phyloP scores from a whole-genome alignment of 1,140 invertebrate species.

The Ylistrum balloti region DNA sequence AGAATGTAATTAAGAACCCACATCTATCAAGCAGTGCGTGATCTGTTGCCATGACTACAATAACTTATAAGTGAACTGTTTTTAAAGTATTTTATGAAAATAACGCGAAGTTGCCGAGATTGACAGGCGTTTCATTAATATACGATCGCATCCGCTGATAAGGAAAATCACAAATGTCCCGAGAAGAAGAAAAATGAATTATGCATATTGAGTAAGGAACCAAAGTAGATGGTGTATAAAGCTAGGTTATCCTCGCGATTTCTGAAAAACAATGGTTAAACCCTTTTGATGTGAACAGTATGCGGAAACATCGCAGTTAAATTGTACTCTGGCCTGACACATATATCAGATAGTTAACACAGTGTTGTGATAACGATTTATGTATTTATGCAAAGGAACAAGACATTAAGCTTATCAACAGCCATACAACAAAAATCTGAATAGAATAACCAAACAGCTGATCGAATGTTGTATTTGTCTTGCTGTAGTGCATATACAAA shows the following conservation, averaged over 20 bases:
- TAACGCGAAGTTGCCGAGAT: background rate
- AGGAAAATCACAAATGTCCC: background rate
- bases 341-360: no score
- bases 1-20: background rate
- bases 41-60: background rate
- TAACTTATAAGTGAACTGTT: background rate
- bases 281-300: no score
- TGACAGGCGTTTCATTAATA: background rate
- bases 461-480: background rate
- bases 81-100: background rate
- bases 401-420: no score
- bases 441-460: background rate
- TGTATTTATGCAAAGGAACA: no score
- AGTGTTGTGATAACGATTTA: no score
- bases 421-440: background rate
- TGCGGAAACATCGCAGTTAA: no score
- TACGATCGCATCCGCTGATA: background rate
- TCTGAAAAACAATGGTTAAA: no score
- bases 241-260: no score
- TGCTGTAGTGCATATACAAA: background rate
- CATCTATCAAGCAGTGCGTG: background rate
- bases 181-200: background rate
- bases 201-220: background rate
- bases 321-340: no score
- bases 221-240: no score